Conservation (phyloP, 2,888 invertebrate species). For the Escarpia spicata region DNA sequence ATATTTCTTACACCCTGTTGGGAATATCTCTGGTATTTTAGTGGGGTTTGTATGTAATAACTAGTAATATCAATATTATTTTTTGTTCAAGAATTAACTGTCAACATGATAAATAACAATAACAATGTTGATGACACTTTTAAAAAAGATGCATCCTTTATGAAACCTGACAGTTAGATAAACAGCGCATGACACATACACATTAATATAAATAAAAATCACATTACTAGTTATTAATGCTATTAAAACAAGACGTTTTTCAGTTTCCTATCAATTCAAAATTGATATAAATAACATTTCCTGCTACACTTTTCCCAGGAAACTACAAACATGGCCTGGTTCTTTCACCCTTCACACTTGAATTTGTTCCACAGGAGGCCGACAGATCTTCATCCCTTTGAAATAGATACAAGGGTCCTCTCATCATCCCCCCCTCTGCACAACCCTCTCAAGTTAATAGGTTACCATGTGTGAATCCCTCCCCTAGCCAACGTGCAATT, state of each 20-base stretch:
- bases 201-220: background rate
- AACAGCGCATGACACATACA: background rate
- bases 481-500: background rate
- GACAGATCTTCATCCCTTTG: background rate
- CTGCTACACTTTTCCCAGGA: background rate
- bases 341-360: background rate
- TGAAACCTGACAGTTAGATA: background rate
- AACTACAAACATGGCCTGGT: background rate
- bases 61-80: no score
- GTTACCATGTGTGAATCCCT: background rate
- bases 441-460: background rate
- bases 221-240: background rate
- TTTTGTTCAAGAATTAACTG: background rate
- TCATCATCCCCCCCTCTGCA: background rate
- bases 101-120: background rate
- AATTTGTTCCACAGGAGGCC: background rate
- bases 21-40: background rate
- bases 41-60: background rate
- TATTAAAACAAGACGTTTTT: background rate
- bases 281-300: background rate
- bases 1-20: background rate
- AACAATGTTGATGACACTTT: background rate
- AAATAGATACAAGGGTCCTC: background rate
- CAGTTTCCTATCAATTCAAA: background rate
- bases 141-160: background rate